Percentiles rank a stretch among this genome's conserved stretches.
phyloP scores from a whole-genome alignment of 2,113 vertebrate genomes.

The Atractosteus spatula region DNA sequence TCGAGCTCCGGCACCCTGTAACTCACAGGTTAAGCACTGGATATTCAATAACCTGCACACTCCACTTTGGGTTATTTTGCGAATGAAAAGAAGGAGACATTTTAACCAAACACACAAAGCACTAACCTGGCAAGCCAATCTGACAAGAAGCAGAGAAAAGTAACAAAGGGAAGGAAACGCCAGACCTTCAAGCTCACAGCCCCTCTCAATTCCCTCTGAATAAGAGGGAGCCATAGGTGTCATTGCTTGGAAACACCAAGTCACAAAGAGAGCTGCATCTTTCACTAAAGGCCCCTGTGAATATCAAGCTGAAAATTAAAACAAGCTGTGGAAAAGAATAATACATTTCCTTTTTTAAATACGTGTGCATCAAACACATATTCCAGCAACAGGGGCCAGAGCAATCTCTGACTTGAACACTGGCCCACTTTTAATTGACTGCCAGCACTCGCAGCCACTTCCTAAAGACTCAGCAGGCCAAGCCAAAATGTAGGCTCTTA shows the following conservation, averaged over 20 bases:
- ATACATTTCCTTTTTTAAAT: conserved; percentile 68
- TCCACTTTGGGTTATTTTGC: too few relatives aligned
- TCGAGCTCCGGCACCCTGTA: too few relatives aligned
- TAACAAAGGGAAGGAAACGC: too few relatives aligned
- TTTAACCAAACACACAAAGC: too few relatives aligned
- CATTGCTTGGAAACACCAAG: conserved; percentile 19
- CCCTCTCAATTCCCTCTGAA: too few relatives aligned
- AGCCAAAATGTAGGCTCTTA: conserved; percentile 55
- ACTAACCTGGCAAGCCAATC: too few relatives aligned
- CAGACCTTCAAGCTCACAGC: too few relatives aligned
- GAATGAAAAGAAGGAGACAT: too few relatives aligned
- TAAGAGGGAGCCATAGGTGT: background rate
- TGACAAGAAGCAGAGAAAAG: too few relatives aligned
- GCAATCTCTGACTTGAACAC: conserved; percentile 62
- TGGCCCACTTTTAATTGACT: conserved; percentile 68
- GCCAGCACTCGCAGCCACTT: conserved; percentile 58
- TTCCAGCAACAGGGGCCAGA: conserved; percentile 62
- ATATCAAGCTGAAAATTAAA: conserved; percentile 50
- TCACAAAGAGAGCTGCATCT: conserved; percentile 17
- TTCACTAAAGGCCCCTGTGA: conserved; percentile 18
- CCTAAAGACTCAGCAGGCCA: conserved; percentile 56
- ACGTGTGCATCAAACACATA: conserved; percentile 70
- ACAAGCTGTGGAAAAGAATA: conserved; percentile 53
- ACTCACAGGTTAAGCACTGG: too few relatives aligned
- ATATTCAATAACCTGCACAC: too few relatives aligned